Conservation (phyloP, 2,888 invertebrate species). For the Hermodice carunculata region DNA sequence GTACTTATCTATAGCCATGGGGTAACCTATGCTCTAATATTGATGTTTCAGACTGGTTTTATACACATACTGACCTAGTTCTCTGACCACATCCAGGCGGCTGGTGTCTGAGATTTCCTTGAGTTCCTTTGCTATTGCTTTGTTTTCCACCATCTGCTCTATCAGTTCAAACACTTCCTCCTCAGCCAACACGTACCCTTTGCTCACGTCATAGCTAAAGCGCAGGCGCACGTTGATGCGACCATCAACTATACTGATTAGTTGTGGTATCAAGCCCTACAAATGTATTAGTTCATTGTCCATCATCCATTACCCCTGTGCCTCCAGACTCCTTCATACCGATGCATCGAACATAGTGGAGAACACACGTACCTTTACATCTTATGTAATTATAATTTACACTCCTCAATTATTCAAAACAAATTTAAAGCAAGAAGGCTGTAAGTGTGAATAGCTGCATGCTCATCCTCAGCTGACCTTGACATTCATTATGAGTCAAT, state of each 20-base stretch:
- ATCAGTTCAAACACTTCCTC: conserved; percentile 75
- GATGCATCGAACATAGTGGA: too few species aligned
- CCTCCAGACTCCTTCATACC: too few species aligned
- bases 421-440: too few species aligned
- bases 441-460: too few species aligned
- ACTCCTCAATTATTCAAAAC: too few species aligned
- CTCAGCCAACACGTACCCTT: conserved; percentile 76
- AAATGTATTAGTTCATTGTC: neutral
- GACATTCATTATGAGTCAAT: too few species aligned
- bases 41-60: too few species aligned
- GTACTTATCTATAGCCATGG: too few species aligned
- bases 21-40: too few species aligned
- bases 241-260: conserved; percentile 73
- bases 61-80: conserved; percentile 58
- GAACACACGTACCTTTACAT: too few species aligned
- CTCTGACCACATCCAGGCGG: conserved; percentile 58
- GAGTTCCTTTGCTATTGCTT: conserved; percentile 60
- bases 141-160: conserved; percentile 71
- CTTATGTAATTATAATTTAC: too few species aligned
- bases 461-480: too few species aligned
- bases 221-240: conserved; percentile 75
- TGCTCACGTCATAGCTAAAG: conserved; percentile 76
- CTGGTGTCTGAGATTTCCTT: conserved; percentile 50
- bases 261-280: conserved; percentile 32
- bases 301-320: neutral